These are phyloP conservation scores for Eupithecia tripunctaria DNA, from an alignment of 2,888 invertebrate species.

Conservation along the genomic window DNA sequence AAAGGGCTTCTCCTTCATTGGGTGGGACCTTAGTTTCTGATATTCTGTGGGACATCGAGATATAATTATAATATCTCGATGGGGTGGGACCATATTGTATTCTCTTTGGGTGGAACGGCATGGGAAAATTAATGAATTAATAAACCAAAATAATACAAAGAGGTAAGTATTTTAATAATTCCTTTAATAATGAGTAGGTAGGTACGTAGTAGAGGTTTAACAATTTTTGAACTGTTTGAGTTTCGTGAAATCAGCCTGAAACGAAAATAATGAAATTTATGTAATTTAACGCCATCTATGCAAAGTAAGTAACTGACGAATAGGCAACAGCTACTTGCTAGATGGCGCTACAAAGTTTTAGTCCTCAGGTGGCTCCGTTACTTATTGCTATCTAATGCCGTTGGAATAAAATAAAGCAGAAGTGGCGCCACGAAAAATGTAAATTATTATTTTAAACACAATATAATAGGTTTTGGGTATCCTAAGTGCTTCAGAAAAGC, in stretches of 20 bases:
- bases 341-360: neutral
- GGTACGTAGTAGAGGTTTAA: neutral
- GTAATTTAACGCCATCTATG: neutral
- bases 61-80: too few species aligned
- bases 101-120: neutral
- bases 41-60: too few species aligned
- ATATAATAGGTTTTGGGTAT: too few species aligned
- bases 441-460: too few species aligned
- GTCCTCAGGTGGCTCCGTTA: neutral
- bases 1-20: neutral
- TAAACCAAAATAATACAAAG: neutral
- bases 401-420: too few species aligned
- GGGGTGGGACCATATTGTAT: too few species aligned
- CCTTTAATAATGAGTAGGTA: neutral
- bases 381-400: neutral
- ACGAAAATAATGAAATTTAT: constrained; percentile 15
- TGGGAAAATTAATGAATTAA: neutral
- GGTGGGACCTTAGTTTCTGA: too few species aligned
- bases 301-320: neutral
- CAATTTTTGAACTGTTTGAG: constrained; percentile 23
- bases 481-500: too few species aligned
- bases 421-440: too few species aligned
- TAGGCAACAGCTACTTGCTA: neutral
- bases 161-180: neutral
- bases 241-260: constrained; percentile 37